Conservation (phyloP, 2,113 vertebrate species). For the Prolemur simus region DNA sequence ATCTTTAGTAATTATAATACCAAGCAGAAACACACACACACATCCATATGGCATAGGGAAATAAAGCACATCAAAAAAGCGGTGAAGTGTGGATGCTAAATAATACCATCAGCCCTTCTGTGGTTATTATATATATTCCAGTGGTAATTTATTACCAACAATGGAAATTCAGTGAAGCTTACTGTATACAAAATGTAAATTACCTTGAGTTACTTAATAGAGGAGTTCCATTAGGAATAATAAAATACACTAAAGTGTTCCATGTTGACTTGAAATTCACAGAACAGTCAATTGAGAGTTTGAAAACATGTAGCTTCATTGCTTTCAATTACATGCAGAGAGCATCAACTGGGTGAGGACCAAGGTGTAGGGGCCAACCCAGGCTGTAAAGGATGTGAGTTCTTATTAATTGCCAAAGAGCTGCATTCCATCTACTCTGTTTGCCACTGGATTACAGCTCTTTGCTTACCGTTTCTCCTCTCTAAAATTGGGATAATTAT, state of each 20-base stretch:
- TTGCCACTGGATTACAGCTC: neutral
- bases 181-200: neutral
- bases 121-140: neutral
- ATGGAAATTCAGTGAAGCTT: neutral
- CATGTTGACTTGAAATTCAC: constrained; percentile 8
- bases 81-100: neutral
- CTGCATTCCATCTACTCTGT: neutral
- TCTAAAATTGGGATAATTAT: neutral
- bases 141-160: neutral
- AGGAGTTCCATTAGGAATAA: neutral
- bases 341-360: neutral
- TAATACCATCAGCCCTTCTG: neutral
- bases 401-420: neutral
- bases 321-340: neutral
- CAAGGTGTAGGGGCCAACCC: fast-evolving
- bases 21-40: neutral
- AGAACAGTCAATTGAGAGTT: neutral
- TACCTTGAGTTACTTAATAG: constrained; percentile 17
- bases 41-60: neutral
- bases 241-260: neutral
- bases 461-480: neutral
- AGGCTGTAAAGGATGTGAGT: neutral
- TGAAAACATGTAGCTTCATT: neutral
- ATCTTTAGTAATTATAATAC: neutral
- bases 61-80: neutral